These are phyloP conservation scores for Panorpa germanica DNA, from an alignment of 2,888 invertebrate species.

Conservation along the genomic window DNA sequence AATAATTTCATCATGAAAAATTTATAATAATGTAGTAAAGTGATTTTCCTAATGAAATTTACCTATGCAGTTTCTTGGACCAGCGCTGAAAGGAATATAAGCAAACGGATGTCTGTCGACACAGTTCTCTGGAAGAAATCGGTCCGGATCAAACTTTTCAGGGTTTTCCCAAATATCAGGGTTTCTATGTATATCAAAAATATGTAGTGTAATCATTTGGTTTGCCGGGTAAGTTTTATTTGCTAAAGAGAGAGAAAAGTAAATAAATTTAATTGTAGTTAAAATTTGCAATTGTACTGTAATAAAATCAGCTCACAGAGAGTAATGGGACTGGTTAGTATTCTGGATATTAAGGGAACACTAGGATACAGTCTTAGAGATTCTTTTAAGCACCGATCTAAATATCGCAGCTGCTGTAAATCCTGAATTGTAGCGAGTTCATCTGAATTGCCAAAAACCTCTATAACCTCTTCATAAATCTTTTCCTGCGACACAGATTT, in stretches of 20 bases:
- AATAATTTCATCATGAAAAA: no score
- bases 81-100: constrained; percentile 48
- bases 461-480: constrained; percentile 24
- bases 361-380: constrained; percentile 31
- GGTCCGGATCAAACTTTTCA: constrained; percentile 30
- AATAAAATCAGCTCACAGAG: constrained; percentile 10
- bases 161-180: constrained; percentile 43
- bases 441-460: constrained; percentile 23
- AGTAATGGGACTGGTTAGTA: constrained; percentile 14
- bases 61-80: constrained; percentile 50
- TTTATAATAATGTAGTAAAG: constrained; percentile 1
- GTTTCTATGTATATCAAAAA: constrained; percentile 44
- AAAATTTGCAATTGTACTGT: no score
- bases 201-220: constrained; percentile 34
- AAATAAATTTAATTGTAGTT: no score
- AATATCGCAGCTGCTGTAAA: no score
- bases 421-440: no score
- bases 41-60: constrained; percentile 12
- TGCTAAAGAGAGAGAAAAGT: no score
- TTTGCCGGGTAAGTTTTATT: constrained; percentile 23
- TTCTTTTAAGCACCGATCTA: constrained; percentile 36
- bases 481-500: no score
- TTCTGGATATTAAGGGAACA: constrained; percentile 28
- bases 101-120: constrained; percentile 36
- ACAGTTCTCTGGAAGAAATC: constrained; percentile 41